Conservation (phyloP, 2,888 invertebrate species). For the Xanthostigma xanthostigma region DNA sequence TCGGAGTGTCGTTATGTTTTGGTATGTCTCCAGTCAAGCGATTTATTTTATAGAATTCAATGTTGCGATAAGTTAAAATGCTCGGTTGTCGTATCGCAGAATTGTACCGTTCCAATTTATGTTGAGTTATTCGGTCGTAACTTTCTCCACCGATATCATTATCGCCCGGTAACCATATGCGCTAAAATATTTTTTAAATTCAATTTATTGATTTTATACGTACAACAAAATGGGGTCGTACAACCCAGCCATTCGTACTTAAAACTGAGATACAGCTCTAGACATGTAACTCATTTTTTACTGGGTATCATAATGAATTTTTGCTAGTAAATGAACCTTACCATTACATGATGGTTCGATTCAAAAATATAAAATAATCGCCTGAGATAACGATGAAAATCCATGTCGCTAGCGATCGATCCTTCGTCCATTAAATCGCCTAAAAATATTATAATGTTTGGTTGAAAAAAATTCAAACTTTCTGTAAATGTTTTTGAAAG, state of each 20-base stretch:
- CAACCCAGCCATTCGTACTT: not conserved
- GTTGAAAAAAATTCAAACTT: constrained; percentile 54
- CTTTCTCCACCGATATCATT: constrained; percentile 95
- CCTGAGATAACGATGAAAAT: constrained; percentile 58
- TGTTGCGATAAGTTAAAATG: constrained; percentile 40
- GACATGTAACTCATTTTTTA: no score
- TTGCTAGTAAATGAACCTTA: constrained; percentile 11
- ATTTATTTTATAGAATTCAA: constrained; percentile 62
- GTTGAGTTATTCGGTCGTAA: constrained; percentile 45
- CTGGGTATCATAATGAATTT: not conserved
- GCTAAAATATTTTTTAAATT: constrained; percentile 31
- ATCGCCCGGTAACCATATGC: constrained; percentile 84
- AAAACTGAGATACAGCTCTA: no score
- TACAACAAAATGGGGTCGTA: constrained; percentile 1
- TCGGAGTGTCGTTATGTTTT: constrained; percentile 28
- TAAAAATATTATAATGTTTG: constrained; percentile 75
- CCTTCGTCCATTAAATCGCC: constrained; percentile 96
- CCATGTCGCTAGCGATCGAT: constrained; percentile 51
- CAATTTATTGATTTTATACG: not conserved
- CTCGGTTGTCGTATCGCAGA: constrained; percentile 57
- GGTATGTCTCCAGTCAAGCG: constrained; percentile 49
- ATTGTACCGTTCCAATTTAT: constrained; percentile 59
- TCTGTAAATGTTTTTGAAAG: constrained; percentile 60
- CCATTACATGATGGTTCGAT: constrained; percentile 24
- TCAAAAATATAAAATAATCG: constrained; percentile 56